phyloP scores from a whole-genome alignment of 2,113 vertebrate genomes.

The Salvelinus namaycush region DNA sequence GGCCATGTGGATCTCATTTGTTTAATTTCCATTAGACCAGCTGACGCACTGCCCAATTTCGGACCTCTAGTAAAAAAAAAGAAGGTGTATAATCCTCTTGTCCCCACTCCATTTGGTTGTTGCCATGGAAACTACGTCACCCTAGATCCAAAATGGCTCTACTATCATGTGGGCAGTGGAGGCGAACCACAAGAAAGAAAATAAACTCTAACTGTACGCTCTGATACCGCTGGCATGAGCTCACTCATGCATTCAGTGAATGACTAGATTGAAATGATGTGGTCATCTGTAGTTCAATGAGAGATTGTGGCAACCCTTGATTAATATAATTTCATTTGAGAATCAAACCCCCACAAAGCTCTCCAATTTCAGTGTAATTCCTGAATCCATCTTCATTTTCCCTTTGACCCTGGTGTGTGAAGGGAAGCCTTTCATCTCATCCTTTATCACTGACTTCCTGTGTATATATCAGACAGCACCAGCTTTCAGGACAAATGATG shows the following conservation, averaged over 20 bases:
- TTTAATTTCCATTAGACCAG: slow-evolving; percentile 6
- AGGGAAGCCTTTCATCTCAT: slow-evolving; percentile 35
- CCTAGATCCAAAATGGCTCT: background rate
- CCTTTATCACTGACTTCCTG: slow-evolving; percentile 46
- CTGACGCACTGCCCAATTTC: background rate
- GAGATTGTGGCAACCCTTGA: too few species aligned
- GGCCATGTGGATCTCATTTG: slow-evolving; percentile 37
- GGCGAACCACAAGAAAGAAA: background rate
- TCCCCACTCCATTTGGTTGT: background rate
- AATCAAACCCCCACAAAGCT: slow-evolving; percentile 4
- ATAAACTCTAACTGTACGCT: too few species aligned
- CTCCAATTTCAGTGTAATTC: slow-evolving; percentile 28
- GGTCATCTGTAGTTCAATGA: background rate
- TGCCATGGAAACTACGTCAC: slow-evolving; percentile 2
- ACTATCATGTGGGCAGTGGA: background rate
- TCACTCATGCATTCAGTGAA: too few species aligned
- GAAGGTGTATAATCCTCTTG: background rate
- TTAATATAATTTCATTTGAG: background rate
- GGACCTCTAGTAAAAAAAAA: too few species aligned
- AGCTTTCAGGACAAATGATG: background rate
- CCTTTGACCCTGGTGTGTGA: slow-evolving; percentile 47
- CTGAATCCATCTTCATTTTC: slow-evolving; percentile 45
- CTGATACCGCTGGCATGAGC: too few species aligned
- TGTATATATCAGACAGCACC: background rate
- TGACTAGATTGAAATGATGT: too few species aligned